These are phyloP conservation scores for Plumapathes pennacea DNA, from an alignment of 92 coral and sea anemone genomes.

Conservation along the genomic window DNA sequence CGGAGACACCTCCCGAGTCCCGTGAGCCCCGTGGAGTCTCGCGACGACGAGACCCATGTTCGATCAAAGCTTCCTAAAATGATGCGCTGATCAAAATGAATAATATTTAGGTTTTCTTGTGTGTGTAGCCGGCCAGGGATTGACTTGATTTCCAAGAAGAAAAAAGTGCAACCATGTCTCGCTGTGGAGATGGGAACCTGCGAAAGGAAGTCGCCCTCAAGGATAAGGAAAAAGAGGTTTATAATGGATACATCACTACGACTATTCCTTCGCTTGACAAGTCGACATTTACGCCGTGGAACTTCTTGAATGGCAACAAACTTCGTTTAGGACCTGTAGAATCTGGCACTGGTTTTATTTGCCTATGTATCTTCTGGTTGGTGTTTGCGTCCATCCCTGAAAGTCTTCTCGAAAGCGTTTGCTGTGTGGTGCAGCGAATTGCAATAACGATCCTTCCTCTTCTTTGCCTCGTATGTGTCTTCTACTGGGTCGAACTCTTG, in stretches of 20 bases:
- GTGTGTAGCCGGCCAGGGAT: no score
- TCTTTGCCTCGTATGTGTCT: conserved; percentile 84
- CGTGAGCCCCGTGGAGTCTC: conserved; percentile 12
- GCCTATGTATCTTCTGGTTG: conserved; percentile 75
- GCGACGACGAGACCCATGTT: no score
- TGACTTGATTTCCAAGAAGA: conserved; percentile 31
- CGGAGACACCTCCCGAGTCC: conserved; percentile 44
- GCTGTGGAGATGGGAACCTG: conserved; percentile 61
- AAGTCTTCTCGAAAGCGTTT: conserved; percentile 67
- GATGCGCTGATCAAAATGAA: no score
- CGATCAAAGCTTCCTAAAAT: no score
- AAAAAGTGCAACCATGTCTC: conserved; percentile 52
- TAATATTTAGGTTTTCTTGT: no score
- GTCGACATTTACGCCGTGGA: conserved; percentile 67
- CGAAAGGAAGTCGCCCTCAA: conserved; percentile 44
- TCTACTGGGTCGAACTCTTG: conserved; percentile 95
- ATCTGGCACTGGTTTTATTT: conserved; percentile 80
- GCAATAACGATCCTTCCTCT: conserved; percentile 78
- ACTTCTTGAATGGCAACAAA: conserved; percentile 76
- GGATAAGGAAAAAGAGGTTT: conserved; percentile 90
- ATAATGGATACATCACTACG: conserved; percentile 94
- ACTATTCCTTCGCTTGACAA: conserved; percentile 93
- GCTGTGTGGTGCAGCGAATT: conserved; percentile 69
- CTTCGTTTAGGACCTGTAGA: conserved; percentile 85
- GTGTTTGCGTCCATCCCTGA: conserved; percentile 93